Evolutionary conservation across 2,113 vertebrate genomes (phyloP).

Genomic region (Cololabis saira): DNA sequence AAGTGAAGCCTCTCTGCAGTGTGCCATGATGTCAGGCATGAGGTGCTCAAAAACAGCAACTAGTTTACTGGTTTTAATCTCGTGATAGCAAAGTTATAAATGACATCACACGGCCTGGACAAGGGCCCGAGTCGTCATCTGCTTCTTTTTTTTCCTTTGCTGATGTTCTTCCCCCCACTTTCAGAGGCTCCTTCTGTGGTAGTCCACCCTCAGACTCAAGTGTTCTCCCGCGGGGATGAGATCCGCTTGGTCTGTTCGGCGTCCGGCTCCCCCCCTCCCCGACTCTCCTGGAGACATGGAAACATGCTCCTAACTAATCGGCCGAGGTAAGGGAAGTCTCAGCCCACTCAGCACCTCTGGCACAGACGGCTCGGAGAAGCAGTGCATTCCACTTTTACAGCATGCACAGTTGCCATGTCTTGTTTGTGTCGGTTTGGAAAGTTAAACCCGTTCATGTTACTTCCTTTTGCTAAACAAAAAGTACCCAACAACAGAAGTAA

Average conservation of each 20-base stretch:
- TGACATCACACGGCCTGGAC: constrained; percentile 52
- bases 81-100: constrained; percentile 45
- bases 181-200: constrained; percentile 86
- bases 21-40: constrained; percentile 40
- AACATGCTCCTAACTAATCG: constrained; percentile 78
- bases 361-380: constrained; percentile 46
- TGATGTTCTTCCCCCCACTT: constrained; percentile 38
- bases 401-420: constrained; percentile 44
- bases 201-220: constrained; percentile 78
- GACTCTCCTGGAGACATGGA: constrained; percentile 84
- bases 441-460: constrained; percentile 29
- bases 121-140: constrained; percentile 42
- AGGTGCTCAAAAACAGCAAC: constrained; percentile 28
- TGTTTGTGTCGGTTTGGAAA: constrained; percentile 46
- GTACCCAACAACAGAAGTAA: constrained; percentile 21
- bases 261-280: constrained; percentile 84
- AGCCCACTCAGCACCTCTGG: constrained; percentile 69
- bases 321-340: constrained; percentile 73
- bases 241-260: constrained; percentile 86
- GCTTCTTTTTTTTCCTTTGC: constrained; percentile 9
- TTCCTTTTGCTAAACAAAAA: constrained; percentile 20
- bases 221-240: constrained; percentile 84
- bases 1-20: constrained; percentile 28
- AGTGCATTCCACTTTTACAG: constrained; percentile 54
- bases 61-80: constrained; percentile 39